These are phyloP conservation scores for Copidosoma floridanum DNA, from an alignment of 1,140 invertebrate genomes.

Conservation along the genomic window DNA sequence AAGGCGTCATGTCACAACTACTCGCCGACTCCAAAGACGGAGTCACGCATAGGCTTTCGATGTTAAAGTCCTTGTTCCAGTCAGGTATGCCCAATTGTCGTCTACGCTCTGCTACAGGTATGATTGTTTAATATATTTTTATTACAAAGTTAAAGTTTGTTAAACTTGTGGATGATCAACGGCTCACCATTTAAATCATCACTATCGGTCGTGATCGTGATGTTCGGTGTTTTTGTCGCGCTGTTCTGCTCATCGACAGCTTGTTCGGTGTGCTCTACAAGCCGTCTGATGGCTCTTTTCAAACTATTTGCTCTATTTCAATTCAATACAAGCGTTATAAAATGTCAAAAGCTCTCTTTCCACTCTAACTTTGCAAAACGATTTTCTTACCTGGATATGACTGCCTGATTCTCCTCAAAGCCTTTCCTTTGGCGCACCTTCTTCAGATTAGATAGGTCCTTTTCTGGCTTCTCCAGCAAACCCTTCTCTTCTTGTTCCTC, in stretches of 20 bases:
- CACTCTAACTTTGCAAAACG: too few species aligned
- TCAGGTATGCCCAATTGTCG: constrained; percentile 38
- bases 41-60: constrained; percentile 42
- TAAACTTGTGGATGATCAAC: too few species aligned
- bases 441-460: constrained; percentile 53
- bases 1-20: constrained; percentile 59
- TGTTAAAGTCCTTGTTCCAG: constrained; percentile 29
- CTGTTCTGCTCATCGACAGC: constrained; percentile 61
- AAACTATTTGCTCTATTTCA: constrained; percentile 71
- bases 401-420: constrained; percentile 40
- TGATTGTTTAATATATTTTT: too few species aligned
- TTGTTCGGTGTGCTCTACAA: constrained; percentile 79
- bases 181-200: neutral
- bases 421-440: constrained; percentile 39
- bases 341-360: constrained; percentile 1
- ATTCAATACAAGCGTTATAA: constrained; percentile 5
- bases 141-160: too few species aligned
- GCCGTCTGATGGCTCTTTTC: constrained; percentile 80
- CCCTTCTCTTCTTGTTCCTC: constrained; percentile 62
- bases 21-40: constrained; percentile 50
- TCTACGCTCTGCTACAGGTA: constrained; percentile 29
- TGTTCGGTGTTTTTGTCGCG: constrained; percentile 40
- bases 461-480: constrained; percentile 62
- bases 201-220: constrained; percentile 34
- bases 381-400: constrained; percentile 43